Percentiles rank a stretch among this genome's conserved stretches.
These are phyloP conservation scores for Drosophila lini DNA, from an alignment of 1,140 invertebrate species.

Conservation along the genomic window DNA sequence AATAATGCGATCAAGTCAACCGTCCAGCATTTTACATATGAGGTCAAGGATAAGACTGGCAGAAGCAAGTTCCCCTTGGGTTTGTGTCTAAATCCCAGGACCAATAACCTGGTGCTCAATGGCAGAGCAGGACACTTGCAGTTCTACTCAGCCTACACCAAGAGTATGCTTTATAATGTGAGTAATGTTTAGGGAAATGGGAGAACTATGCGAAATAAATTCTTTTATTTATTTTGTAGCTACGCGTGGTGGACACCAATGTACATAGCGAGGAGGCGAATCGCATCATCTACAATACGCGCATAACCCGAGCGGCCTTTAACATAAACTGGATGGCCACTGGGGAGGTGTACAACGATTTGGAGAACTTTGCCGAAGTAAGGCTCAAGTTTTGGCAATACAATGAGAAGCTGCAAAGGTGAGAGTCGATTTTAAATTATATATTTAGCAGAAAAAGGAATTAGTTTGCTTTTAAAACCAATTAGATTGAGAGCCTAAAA, in stretches of 20 bases:
- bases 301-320: constrained; percentile 89
- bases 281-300: constrained; percentile 87
- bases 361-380: constrained; percentile 87
- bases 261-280: constrained; percentile 88
- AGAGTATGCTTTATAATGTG: constrained; percentile 91
- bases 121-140: constrained; percentile 92
- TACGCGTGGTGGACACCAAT: constrained; percentile 91
- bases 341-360: constrained; percentile 88
- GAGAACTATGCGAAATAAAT: background rate
- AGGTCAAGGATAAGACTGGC: constrained; percentile 84
- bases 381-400: constrained; percentile 93
- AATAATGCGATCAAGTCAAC: constrained; percentile 86
- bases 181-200: constrained; percentile 64
- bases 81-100: constrained; percentile 88
- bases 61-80: constrained; percentile 86
- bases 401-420: constrained; percentile 87
- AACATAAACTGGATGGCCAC: constrained; percentile 91
- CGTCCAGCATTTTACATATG: constrained; percentile 89
- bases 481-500: background rate
- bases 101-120: constrained; percentile 89
- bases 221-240: constrained; percentile 85
- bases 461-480: background rate
- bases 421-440: constrained; percentile 45
- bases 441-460: background rate
- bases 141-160: constrained; percentile 89